Percentiles rank a stretch among this genome's conserved stretches.
Conservation (phyloP, 2,797 vertebrate species). For the Linurgus olivaceus region DNA sequence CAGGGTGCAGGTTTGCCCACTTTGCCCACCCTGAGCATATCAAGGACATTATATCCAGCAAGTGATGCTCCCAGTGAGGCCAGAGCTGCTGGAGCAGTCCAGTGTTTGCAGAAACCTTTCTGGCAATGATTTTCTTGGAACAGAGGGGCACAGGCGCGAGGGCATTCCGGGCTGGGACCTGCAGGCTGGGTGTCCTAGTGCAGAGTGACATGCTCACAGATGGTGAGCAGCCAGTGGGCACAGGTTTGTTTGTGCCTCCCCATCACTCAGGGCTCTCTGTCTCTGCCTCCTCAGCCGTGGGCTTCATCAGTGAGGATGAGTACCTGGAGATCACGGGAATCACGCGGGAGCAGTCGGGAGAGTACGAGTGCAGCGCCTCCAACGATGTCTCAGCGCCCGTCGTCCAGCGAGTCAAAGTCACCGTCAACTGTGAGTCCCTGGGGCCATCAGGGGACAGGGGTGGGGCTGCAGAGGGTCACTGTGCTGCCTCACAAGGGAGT, state of each 20-base stretch:
- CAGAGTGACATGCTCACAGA: accelerated
- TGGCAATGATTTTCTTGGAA: background rate
- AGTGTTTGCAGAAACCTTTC: background rate
- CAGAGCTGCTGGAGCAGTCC: background rate
- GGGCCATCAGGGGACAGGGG: accelerated
- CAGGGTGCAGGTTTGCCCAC: background rate
- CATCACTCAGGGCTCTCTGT: background rate
- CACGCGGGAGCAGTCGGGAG: constrained; percentile 93
- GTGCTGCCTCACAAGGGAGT: accelerated
- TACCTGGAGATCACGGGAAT: constrained; percentile 90
- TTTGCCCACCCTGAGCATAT: accelerated
- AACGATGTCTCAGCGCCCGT: constrained; percentile 91
- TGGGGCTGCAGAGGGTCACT: accelerated
- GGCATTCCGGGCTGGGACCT: accelerated
- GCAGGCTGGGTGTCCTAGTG: background rate
- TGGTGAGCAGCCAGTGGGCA: accelerated
- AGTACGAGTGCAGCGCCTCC: constrained; percentile 93
- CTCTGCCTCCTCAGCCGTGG: constrained; percentile 73
- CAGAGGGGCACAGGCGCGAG: accelerated
- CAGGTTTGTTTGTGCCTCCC: accelerated
- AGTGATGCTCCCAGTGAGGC: background rate
- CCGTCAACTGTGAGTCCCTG: constrained; percentile 91
- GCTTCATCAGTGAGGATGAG: constrained; percentile 90
- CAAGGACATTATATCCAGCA: no score
- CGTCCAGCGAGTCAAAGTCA: constrained; percentile 90